Percentiles rank a stretch among this genome's conserved stretches.
Evolutionary conservation across 2,888 invertebrate genomes (phyloP).

Genomic region (Julus scanicus): DNA sequence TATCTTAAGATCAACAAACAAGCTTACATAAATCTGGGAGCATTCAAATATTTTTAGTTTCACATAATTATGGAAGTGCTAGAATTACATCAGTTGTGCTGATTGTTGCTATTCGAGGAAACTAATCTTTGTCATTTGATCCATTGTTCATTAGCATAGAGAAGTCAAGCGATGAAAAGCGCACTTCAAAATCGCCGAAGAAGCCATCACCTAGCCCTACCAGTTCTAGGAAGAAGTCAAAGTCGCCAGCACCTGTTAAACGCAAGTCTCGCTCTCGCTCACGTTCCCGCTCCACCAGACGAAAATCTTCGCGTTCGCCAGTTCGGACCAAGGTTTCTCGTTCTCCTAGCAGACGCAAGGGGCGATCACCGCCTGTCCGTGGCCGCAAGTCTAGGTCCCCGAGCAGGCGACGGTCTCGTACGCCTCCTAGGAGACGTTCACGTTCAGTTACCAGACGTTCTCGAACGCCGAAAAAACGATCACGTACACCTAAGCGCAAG

Average conservation of each 20-base stretch:
- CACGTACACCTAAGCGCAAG: slow-evolving; percentile 56
- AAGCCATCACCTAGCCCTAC: slow-evolving; percentile 56
- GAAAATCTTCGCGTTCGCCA: slow-evolving; percentile 56
- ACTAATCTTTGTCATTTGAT: neutral
- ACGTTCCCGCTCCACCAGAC: slow-evolving; percentile 43
- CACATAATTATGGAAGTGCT: too few relatives aligned
- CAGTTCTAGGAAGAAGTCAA: slow-evolving; percentile 55
- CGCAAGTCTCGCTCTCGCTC: slow-evolving; percentile 60
- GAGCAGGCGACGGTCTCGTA: slow-evolving; percentile 46
- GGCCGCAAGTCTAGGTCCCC: slow-evolving; percentile 57
- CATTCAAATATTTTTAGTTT: too few relatives aligned
- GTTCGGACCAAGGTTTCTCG: slow-evolving; percentile 55
- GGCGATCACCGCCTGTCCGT: slow-evolving; percentile 46
- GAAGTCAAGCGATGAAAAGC: slow-evolving; percentile 36
- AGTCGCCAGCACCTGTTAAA: slow-evolving; percentile 55
- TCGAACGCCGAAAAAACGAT: slow-evolving; percentile 54
- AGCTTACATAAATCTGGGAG: too few relatives aligned
- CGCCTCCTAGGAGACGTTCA: slow-evolving; percentile 55
- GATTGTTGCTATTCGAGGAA: slow-evolving; percentile 3
- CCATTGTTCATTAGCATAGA: slow-evolving; percentile 1
- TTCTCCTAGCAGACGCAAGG: slow-evolving; percentile 54
- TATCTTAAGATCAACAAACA: too few relatives aligned
- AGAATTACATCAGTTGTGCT: neutral
- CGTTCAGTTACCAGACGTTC: slow-evolving; percentile 53
- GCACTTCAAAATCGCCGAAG: slow-evolving; percentile 51